Evolutionary conservation across 2,888 invertebrate genomes (phyloP).

Genomic region (Pyrocoelia pectoralis): DNA sequence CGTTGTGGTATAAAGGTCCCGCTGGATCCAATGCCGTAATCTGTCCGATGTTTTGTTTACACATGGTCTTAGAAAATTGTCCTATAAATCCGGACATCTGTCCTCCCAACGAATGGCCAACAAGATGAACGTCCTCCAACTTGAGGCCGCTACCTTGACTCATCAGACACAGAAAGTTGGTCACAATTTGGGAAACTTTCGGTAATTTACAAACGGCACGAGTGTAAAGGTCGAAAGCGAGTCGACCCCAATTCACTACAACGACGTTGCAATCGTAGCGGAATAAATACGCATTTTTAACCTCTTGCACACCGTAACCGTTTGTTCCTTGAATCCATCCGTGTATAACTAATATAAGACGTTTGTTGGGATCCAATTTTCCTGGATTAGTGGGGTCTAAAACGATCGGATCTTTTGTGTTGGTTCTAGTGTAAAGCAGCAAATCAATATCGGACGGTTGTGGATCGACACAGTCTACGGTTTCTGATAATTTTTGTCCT

Average conservation of each 20-base stretch:
- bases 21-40: constrained; percentile 28
- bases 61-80: constrained; percentile 10
- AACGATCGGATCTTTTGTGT: not conserved
- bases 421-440: not conserved
- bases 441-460: not conserved
- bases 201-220: not conserved
- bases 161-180: not conserved
- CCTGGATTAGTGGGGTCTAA: not conserved
- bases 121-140: constrained; percentile 24
- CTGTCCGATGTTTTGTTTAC: constrained; percentile 18
- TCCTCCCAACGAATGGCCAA: constrained; percentile 40
- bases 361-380: not conserved
- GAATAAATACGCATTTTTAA: not conserved
- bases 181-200: not conserved
- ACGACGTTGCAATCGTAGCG: not conserved
- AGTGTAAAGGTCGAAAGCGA: not conserved
- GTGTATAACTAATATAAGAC: not conserved
- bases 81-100: constrained; percentile 37
- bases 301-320: not conserved
- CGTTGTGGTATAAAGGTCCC: constrained; percentile 38
- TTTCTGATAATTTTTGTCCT: not conserved
- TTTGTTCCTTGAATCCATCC: not conserved
- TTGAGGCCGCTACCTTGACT: not conserved
- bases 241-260: not conserved
- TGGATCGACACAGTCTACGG: not conserved